Base-by-base conservation (phyloP, 2,113 vertebrate species). In the Galemys pyrenaicus region DNA sequence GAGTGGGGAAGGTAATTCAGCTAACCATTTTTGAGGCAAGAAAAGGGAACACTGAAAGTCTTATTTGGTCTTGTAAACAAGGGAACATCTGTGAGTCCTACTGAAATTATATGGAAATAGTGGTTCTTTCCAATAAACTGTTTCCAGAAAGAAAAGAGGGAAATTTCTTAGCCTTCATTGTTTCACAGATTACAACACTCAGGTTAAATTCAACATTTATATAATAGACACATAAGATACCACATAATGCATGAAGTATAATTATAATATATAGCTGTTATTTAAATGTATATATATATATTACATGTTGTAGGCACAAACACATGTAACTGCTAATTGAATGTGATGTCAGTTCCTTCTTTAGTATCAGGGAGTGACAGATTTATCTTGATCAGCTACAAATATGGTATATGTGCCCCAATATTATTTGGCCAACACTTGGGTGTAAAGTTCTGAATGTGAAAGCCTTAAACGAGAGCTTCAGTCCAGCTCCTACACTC, bases 201-300 rank as follows among this genome's bases (percentile, higher is more conserved):
- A 32, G 84, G 41, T 92, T 88, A 62, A 88, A 92, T 44, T 44
- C 30, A 70, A n/a, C 51, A 71, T 87, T 68, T 75, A 46, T 79
- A 68, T 30, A 78, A 88, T 46, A 35, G 24, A 51, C 49, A 39
- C 41, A 39, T 84, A 77, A 62, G 32, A 75, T n/a, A 73, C 73
- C 74, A 19, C 3, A 46, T 58, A 77, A 56, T 65, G 2, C 41
- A 81, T 2, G 44, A 74, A 28, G 51, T 51, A 74, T 71, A 80
- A 71, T 80, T 81, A 24, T 49, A 90, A 62, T 32, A 74, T 19
- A 65, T 17, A 32, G 0, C 12, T 74, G 2, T 54, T 82, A 32
- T 17, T 54, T 37, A 65, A 65, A 79, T 39, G 24, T 87, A 65
- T 41, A 37, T 58, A 58, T 13, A 19, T n/a, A 71, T 30, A 9